phyloP scores from a whole-genome alignment of 35 echinoderm and acorn worm genomes.

The Apostichopus japonicus region DNA sequence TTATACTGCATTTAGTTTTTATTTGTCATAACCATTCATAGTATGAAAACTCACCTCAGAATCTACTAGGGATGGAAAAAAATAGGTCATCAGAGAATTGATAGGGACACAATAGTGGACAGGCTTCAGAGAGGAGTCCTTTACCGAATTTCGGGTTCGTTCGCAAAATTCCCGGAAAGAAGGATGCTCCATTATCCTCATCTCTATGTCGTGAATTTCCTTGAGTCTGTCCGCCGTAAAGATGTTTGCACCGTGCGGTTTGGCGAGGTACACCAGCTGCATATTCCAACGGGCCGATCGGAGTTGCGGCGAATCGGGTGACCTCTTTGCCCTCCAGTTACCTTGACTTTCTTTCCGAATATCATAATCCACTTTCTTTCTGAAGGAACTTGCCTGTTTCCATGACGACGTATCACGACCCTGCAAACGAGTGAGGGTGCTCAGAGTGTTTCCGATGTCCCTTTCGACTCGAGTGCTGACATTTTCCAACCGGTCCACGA shows the following conservation, averaged over 20 bases:
- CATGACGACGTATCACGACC: not conserved
- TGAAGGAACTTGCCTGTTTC: not conserved
- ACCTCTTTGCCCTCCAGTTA: not conserved
- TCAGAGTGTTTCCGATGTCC: not conserved
- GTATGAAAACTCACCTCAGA: slow-evolving; percentile 59
- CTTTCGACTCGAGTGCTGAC: slow-evolving; percentile 9
- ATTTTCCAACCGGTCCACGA: slow-evolving; percentile 20
- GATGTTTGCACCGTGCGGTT: slow-evolving; percentile 68
- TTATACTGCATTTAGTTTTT: too few relatives aligned
- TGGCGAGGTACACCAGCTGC: slow-evolving; percentile 77
- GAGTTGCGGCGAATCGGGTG: not conserved
- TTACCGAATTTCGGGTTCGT: not conserved
- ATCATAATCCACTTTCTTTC: not conserved
- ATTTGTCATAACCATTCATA: too few relatives aligned
- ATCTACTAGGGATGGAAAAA: slow-evolving; percentile 73
- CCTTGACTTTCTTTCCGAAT: not conserved
- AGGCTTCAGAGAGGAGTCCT: slow-evolving; percentile 57
- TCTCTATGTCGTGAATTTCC: slow-evolving; percentile 83
- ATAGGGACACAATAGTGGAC: slow-evolving; percentile 64
- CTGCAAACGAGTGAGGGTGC: too few relatives aligned
- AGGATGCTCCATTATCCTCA: slow-evolving; percentile 77
- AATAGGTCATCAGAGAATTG: slow-evolving; percentile 93
- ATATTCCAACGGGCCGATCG: slow-evolving; percentile 58
- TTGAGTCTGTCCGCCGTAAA: slow-evolving; percentile 76
- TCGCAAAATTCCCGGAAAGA: slow-evolving; percentile 72